phyloP scores from a whole-genome alignment of 2,797 vertebrate species.

The Ciconia nigra region DNA sequence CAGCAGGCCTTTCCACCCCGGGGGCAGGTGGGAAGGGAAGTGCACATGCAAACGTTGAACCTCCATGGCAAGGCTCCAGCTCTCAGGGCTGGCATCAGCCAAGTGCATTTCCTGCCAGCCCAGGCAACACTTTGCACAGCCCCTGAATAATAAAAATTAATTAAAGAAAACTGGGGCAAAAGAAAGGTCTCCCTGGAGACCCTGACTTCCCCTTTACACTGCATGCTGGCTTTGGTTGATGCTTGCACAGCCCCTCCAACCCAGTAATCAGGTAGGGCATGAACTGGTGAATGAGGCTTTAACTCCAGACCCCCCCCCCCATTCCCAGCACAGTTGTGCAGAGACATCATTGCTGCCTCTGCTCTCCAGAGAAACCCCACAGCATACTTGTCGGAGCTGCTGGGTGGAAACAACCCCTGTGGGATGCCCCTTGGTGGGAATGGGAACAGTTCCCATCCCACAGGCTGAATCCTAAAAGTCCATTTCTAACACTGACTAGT shows the following conservation, averaged over 20 bases:
- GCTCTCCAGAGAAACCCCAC: neutral
- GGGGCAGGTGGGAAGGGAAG: neutral
- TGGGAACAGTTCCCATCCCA: neutral
- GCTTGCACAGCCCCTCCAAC: neutral
- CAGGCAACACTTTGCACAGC: neutral
- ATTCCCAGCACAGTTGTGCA: neutral
- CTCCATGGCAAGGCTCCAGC: neutral
- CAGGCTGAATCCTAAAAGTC: neutral
- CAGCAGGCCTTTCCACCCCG: neutral
- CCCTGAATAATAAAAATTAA: neutral
- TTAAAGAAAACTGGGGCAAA: neutral
- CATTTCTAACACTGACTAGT: neutral
- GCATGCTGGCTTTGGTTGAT: neutral
- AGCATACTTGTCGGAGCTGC: neutral
- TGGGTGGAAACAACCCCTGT: neutral
- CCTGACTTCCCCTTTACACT: neutral
- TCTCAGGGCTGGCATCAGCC: neutral
- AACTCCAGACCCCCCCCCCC: neutral
- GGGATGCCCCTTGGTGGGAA: neutral
- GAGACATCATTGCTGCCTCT: neutral
- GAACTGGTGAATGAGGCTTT: neutral
- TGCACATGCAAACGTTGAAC: neutral
- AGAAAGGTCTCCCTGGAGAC: neutral
- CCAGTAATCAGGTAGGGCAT: neutral
- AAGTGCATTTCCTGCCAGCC: neutral